A percentile compares a stretch with the other conserved stretches of the same genome.
phyloP scores from a whole-genome alignment of 2,888 invertebrate genomes.

The Amphipyra berbera region DNA sequence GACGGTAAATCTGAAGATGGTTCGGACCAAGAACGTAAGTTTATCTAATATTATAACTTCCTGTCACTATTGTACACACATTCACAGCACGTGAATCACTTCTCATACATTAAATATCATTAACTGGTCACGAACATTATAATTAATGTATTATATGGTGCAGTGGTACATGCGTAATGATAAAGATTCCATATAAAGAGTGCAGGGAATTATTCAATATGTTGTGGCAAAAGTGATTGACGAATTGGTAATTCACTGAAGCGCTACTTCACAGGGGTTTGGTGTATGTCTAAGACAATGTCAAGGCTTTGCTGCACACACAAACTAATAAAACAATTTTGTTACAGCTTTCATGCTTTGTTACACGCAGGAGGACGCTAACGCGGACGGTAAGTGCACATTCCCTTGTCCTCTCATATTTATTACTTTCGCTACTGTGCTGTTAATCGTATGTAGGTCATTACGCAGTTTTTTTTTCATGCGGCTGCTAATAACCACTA shows the following conservation, averaged over 20 bases:
- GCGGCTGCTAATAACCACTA: constrained; percentile 84
- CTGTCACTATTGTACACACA: constrained; percentile 29
- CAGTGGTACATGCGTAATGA: constrained; percentile 53
- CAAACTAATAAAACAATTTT: constrained; percentile 81
- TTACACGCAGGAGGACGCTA: constrained; percentile 97
- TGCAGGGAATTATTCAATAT: constrained; percentile 39
- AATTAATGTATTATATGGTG: constrained; percentile 63
- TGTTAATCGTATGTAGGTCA: constrained; percentile 81
- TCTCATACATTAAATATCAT: constrained; percentile 48
- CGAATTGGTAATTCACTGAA: constrained; percentile 35
- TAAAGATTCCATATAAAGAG: constrained; percentile 42
- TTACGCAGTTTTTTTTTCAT: constrained; percentile 80
- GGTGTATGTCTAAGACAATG: constrained; percentile 44
- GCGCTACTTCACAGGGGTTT: constrained; percentile 44
- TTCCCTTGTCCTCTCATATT: constrained; percentile 48
- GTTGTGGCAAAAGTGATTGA: constrained; percentile 26
- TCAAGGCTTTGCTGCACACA: constrained; percentile 56
- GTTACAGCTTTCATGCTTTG: constrained; percentile 98
- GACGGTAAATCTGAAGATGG: constrained; percentile 98
- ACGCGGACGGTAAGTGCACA: constrained; percentile 95
- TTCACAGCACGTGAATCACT: constrained; percentile 48
- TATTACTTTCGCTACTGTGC: constrained; percentile 79
- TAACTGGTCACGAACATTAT: constrained; percentile 55
- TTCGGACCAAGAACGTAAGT: constrained; percentile 99
- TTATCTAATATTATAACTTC: constrained; percentile 34